phyloP scores from a whole-genome alignment of 2,888 invertebrate species.

The Rhamnusium bicolor region DNA sequence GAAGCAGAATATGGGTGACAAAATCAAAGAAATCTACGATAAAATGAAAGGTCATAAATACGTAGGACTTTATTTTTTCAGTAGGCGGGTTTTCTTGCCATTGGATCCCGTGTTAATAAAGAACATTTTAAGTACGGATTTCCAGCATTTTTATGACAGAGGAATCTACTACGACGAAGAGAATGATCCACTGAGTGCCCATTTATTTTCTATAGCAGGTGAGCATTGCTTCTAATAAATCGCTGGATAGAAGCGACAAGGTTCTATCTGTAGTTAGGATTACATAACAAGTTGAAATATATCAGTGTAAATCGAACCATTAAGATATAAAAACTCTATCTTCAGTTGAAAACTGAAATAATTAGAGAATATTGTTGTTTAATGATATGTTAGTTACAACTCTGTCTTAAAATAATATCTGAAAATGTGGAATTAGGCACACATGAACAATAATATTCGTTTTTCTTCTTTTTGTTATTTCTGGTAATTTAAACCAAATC shows the following conservation, averaged over 20 bases:
- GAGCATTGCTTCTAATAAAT: neutral
- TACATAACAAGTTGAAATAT: too few species aligned
- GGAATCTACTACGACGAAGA: constrained; percentile 77
- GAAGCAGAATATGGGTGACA: constrained; percentile 76
- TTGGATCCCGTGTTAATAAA: constrained; percentile 78
- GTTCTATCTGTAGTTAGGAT: neutral
- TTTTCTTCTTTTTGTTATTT: too few species aligned
- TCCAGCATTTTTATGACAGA: constrained; percentile 78
- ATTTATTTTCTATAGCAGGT: constrained; percentile 74
- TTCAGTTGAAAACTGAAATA: too few species aligned
- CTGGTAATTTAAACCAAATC: too few species aligned
- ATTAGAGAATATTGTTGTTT: too few species aligned
- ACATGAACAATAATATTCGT: too few species aligned
- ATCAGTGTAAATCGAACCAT: too few species aligned
- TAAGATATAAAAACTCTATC: too few species aligned
- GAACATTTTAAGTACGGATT: constrained; percentile 74
- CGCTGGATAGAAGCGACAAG: neutral
- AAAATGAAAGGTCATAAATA: constrained; percentile 68
- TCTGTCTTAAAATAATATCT: too few species aligned
- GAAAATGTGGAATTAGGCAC: too few species aligned
- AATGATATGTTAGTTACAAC: too few species aligned
- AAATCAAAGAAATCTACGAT: constrained; percentile 76
- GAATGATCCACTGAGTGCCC: constrained; percentile 76
- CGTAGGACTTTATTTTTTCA: constrained; percentile 78
- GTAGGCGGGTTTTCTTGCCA: constrained; percentile 76